Conservation (phyloP, 30 jellyfish, hydroid and myxozoan genomes). For the Hydra vulgaris region DNA sequence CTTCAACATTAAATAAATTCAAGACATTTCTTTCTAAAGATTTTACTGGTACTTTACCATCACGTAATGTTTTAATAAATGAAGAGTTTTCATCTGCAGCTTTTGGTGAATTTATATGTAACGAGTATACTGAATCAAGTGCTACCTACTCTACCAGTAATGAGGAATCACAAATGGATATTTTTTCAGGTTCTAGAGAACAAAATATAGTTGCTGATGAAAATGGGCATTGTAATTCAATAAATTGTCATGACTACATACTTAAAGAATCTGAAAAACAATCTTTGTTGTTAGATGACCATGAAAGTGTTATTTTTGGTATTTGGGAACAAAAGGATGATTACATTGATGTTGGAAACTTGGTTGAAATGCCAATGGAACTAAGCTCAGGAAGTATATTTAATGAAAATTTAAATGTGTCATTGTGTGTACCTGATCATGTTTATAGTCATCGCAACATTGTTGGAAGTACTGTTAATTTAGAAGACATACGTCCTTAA, state of each 20-base stretch:
- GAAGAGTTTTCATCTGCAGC: conserved; percentile 11
- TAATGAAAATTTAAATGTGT: conserved; percentile 6
- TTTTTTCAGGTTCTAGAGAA: not conserved
- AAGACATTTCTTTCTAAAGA: not conserved
- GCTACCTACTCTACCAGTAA: not conserved
- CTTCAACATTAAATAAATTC: not conserved
- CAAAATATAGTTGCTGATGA: not conserved
- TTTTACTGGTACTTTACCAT: not conserved
- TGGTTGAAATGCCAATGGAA: conserved; percentile 22
- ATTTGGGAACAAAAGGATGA: not conserved
- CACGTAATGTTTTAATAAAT: not conserved
- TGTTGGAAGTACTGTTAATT: conserved; percentile 21
- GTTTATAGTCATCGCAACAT: conserved; percentile 4
- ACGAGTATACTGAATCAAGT: conserved; percentile 2
- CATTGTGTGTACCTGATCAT: conserved; percentile 29
- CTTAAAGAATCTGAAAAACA: not conserved
- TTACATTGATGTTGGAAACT: not conserved
- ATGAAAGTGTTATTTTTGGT: not conserved
- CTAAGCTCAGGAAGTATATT: conserved; percentile 23
- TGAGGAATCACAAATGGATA: not conserved
- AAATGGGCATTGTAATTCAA: not conserved
- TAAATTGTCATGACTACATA: not conserved
- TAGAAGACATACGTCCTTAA: conserved; percentile 8
- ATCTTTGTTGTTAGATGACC: not conserved
- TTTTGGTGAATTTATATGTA: conserved; percentile 18